Evolutionary conservation across 2,113 vertebrate genomes (phyloP).

Genomic region (Prunella fulvescens): DNA sequence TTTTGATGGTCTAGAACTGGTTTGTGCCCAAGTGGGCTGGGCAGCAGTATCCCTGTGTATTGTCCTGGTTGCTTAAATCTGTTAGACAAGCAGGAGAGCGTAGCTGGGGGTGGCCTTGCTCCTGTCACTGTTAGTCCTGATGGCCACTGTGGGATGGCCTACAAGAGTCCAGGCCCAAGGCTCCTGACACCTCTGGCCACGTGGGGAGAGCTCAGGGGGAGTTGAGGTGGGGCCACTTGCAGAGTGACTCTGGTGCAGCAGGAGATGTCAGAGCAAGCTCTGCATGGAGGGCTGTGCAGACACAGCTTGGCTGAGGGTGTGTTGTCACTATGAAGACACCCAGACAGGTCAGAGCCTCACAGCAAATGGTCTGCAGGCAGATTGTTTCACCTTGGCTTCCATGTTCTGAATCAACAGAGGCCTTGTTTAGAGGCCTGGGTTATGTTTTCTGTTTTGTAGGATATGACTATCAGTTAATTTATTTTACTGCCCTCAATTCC

Average conservation of each 20-base stretch:
- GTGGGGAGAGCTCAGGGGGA: background rate
- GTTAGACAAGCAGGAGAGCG: background rate
- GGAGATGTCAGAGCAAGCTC: background rate
- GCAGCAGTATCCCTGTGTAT: background rate
- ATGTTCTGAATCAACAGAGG: background rate
- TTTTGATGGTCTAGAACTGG: background rate
- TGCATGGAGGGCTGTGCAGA: background rate
- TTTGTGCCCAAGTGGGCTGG: background rate
- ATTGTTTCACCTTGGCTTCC: background rate
- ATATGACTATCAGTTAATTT: background rate
- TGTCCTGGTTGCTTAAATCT: background rate
- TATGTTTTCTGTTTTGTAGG: background rate
- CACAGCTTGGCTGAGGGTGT: background rate
- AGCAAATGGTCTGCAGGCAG: background rate
- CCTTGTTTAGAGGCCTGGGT: background rate
- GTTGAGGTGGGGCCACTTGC: background rate
- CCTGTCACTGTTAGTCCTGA: background rate
- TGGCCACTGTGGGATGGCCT: background rate
- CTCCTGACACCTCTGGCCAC: rapidly evolving
- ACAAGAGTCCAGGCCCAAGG: background rate
- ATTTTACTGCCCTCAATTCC: background rate
- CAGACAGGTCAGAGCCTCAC: background rate
- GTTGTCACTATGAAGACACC: background rate
- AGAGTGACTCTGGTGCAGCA: too few species aligned
- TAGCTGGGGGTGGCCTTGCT: background rate